Base-by-base conservation (phyloP, 2,113 vertebrate genomes). In the Riparia riparia region DNA sequence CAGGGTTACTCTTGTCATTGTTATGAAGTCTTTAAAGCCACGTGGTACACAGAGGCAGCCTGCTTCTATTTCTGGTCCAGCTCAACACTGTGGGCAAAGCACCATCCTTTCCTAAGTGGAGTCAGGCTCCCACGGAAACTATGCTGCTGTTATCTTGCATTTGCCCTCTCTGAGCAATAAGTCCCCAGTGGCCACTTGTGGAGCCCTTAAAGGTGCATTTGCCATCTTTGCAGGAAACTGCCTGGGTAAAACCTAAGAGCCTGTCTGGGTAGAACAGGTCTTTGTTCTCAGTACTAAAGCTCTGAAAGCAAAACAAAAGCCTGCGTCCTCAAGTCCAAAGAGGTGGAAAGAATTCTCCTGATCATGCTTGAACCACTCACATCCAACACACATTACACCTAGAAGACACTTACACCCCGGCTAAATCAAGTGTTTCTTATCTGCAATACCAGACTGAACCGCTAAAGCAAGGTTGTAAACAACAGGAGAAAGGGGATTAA, bases 31-130 rank as follows among this genome's bases (percentile, higher is more conserved):
- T 90, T 86, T 86, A 57, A 91, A 79, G 53, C 22, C 64, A n/a
- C 2, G 0, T 60, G 56, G 25, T 53, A 60, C 42, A 39, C 28
- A 70, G 41, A 80, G 54, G 20, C 84, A 93, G 72, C 8, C 76
- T 74, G 34, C 31, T 91, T 86, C 92, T 94, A 93, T 94, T 96
- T 92, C 88, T 95, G 72, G 64, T 86, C 41, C 6, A 2, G 56
- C 39, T 56, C 7, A 1, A 60, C 4, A 0, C 64, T 3, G 2
- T 18, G 19, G 15, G 32, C 72, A 90, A 77, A 71, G 47, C 0
- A 0, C 25, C 6, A 4, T 86, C 76, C 68, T 86, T 94, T 80
- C 51, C 51, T 44, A 81, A 90, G 68, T 49, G 34, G 58, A 90
- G 25, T 66, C 60, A 86, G 31, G 21, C 71, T 93, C 49, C 60